Conservation (phyloP, 2,113 vertebrate species). For the Caranx ignobilis region DNA sequence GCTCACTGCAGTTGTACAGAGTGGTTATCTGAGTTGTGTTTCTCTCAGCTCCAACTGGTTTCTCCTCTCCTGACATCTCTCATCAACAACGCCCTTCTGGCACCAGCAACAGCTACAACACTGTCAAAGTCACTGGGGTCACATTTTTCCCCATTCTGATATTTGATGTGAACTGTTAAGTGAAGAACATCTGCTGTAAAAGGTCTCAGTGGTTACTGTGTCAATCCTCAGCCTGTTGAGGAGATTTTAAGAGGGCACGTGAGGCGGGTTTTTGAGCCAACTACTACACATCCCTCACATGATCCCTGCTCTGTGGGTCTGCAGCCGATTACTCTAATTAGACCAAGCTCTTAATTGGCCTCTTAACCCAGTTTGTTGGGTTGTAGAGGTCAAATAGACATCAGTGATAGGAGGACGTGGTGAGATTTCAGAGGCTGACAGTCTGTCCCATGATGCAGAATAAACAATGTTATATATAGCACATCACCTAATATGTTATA, state of each 20-base stretch:
- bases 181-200: slow-evolving; percentile 9
- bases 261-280: slow-evolving; percentile 20
- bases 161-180: not conserved
- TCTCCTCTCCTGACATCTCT: not conserved
- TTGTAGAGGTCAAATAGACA: slow-evolving; percentile 56
- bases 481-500: not conserved
- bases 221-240: slow-evolving; percentile 48
- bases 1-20: not conserved
- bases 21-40: not conserved
- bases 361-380: slow-evolving; percentile 68
- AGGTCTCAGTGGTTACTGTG: slow-evolving; percentile 48
- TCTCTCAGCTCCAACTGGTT: not conserved
- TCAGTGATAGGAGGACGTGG: slow-evolving; percentile 15
- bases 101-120: not conserved
- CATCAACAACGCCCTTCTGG: not conserved
- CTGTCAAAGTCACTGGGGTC: not conserved
- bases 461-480: not conserved
- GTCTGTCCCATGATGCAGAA: not conserved
- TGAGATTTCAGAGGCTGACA: not conserved
- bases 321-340: slow-evolving; percentile 66
- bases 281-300: slow-evolving; percentile 46
- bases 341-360: slow-evolving; percentile 66
- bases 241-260: slow-evolving; percentile 40
- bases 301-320: slow-evolving; percentile 29
- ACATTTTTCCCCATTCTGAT: not conserved